Base-by-base conservation (phyloP, 92 coral and sea anemone genomes). In the Epizoanthus stellaris region DNA sequence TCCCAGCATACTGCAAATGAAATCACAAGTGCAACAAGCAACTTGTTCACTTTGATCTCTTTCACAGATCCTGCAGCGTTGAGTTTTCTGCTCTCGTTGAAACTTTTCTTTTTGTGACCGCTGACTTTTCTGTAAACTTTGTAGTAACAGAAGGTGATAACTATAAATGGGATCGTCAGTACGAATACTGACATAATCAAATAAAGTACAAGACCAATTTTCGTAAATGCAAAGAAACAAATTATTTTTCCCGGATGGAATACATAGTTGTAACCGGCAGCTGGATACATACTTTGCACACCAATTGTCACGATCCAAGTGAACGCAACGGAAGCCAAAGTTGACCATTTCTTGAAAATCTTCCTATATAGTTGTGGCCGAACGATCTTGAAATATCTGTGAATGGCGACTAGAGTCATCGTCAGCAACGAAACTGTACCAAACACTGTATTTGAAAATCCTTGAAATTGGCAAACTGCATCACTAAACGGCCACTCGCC, bases 1-100 rank as follows among this genome's bases (percentile, higher is more conserved):
- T 10, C 74, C 47, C 45, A 69, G 47, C 74, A 69, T 10, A 69
- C 14, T 10, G 52, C 19, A 69, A 69, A 69, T 39, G 74, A 69
- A n/a, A 69, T 36, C 3, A 69, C 47, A 39, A 30, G 45, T 6
- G 19, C 45, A 39, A 69, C 4, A 13, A 69, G 74, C 12, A 69
- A n/a, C 15, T n/a, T 13, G 19, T 69, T 69, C 47, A 38, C 54
- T 69, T 36, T 69, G 74, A 69, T 69, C 5, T 69, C 74, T 8
- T 5, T 38, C n/a, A 69, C 74, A 69, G 74, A 69, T n/a, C 49
- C 19, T 13, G 54, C n/a, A 6, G 4, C 49, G 13, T 39, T 69
- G 1, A 11, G 6, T 36, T 10, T 9, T 69, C 17, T 30, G 74
- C 7, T 69, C 0, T 36, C 19, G 1, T 11, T 36, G 47, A 69